These are phyloP conservation scores for Sinocyclocheilus maitianheensis DNA, from an alignment of 2,113 vertebrate species.

Conservation along the genomic window DNA sequence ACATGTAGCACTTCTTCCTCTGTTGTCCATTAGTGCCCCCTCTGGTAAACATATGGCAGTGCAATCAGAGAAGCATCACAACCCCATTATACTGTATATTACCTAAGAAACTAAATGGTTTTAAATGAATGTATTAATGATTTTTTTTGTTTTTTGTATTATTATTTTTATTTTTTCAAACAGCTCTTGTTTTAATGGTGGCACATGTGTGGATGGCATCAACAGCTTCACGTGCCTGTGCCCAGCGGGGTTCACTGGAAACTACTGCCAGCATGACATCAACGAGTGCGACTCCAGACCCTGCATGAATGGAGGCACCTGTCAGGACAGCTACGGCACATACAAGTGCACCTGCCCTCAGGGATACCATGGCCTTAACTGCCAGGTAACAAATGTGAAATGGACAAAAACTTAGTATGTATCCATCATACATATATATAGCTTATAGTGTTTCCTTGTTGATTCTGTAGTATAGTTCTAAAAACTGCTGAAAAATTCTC, in stretches of 20 bases:
- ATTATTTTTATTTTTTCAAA: not conserved
- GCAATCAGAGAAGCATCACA: not conserved
- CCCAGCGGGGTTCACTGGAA: slow-evolving; percentile 89
- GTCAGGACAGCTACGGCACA: slow-evolving; percentile 92
- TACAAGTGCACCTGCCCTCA: slow-evolving; percentile 95
- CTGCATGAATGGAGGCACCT: slow-evolving; percentile 90
- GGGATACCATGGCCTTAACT: slow-evolving; percentile 91
- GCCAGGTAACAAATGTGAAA: slow-evolving; percentile 80
- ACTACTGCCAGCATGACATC: slow-evolving; percentile 94
- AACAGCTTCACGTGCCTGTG: slow-evolving; percentile 92
- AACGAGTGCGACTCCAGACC: slow-evolving; percentile 95
- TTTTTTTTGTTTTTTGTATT: too few relatives aligned
- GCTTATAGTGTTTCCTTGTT: not conserved
- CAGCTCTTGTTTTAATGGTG: slow-evolving; percentile 96
- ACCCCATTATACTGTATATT: not conserved
- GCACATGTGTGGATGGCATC: slow-evolving; percentile 92
- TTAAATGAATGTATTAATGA: not conserved
- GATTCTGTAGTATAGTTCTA: not conserved
- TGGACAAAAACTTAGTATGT: not conserved
- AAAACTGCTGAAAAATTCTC: not conserved
- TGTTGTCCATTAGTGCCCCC: slow-evolving; percentile 61
- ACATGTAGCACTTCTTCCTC: too few relatives aligned
- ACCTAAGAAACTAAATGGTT: not conserved
- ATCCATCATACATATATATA: not conserved
- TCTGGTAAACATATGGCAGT: slow-evolving; percentile 59